Percentiles rank a stretch among this genome's conserved stretches.
These are phyloP conservation scores for Colius striatus DNA, from an alignment of 2,113 vertebrate genomes.

Conservation along the genomic window DNA sequence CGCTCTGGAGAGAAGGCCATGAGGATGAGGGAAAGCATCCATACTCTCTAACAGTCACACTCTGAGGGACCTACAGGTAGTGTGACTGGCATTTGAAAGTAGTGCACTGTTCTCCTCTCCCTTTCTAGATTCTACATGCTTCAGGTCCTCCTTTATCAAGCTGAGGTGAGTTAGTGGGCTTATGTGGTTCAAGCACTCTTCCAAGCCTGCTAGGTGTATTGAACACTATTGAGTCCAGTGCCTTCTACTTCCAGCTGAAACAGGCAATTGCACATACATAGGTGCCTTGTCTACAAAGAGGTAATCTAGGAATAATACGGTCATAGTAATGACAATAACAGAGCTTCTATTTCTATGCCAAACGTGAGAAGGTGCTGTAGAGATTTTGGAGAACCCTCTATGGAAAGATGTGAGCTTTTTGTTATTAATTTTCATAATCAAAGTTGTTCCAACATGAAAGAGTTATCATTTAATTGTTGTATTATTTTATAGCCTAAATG, in stretches of 20 bases:
- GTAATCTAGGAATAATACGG: background rate
- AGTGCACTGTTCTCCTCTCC: background rate
- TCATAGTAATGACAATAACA: background rate
- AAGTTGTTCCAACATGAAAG: background rate
- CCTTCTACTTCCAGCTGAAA: background rate
- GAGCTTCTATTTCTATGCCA: background rate
- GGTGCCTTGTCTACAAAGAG: background rate
- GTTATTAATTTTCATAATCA: background rate
- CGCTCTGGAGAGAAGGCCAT: accelerated
- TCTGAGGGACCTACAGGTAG: background rate
- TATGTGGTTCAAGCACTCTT: background rate
- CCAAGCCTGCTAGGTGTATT: background rate
- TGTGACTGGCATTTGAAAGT: accelerated
- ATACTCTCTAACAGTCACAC: background rate
- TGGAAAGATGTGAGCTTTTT: background rate
- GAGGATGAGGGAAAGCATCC: background rate
- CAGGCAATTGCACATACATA: background rate
- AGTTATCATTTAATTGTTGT: background rate
- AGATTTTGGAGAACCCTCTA: background rate
- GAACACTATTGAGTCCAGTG: background rate
- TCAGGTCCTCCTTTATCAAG: background rate
- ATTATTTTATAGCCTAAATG: background rate
- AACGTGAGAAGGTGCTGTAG: background rate
- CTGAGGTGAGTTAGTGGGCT: background rate
- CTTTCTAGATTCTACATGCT: background rate